Percentiles rank a stretch among this genome's conserved stretches.
Conservation (phyloP, 2,113 vertebrate genomes). For the Chaetops frenatus region DNA sequence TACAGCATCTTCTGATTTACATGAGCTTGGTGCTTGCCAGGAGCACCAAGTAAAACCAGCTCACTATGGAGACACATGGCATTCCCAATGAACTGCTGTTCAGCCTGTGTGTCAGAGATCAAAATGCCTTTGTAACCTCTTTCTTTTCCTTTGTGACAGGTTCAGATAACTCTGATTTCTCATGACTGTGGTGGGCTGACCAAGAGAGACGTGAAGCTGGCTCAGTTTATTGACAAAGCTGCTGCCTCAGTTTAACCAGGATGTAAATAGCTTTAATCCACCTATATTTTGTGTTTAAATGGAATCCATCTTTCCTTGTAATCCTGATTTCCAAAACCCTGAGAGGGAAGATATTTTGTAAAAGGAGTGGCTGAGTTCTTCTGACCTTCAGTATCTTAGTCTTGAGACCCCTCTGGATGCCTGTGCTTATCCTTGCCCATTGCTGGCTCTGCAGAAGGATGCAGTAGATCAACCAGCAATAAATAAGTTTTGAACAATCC, state of each 20-base stretch:
- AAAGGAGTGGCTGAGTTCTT: background rate
- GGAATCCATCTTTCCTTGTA: background rate
- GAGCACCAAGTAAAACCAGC: background rate
- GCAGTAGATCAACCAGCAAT: background rate
- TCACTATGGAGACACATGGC: accelerated
- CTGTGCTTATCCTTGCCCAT: background rate
- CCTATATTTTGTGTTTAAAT: background rate
- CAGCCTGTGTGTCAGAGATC: background rate
- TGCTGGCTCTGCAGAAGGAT: background rate
- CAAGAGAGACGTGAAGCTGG: conserved; percentile 88
- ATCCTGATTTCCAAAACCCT: background rate
- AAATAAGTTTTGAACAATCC: background rate
- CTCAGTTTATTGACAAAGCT: conserved; percentile 92
- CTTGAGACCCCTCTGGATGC: background rate
- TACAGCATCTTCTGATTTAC: background rate
- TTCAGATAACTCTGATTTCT: conserved; percentile 92
- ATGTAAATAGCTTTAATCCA: background rate
- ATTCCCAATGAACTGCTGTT: background rate
- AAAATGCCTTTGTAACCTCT: background rate
- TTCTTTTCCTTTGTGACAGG: conserved; percentile 69
- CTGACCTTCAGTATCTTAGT: background rate
- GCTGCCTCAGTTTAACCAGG: conserved; percentile 55
- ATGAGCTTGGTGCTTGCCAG: background rate
- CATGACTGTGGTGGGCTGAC: conserved; percentile 89
- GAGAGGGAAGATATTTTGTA: background rate